Evolutionary conservation across 2,113 vertebrate genomes (phyloP).

Genomic region (Lepus timidus): DNA sequence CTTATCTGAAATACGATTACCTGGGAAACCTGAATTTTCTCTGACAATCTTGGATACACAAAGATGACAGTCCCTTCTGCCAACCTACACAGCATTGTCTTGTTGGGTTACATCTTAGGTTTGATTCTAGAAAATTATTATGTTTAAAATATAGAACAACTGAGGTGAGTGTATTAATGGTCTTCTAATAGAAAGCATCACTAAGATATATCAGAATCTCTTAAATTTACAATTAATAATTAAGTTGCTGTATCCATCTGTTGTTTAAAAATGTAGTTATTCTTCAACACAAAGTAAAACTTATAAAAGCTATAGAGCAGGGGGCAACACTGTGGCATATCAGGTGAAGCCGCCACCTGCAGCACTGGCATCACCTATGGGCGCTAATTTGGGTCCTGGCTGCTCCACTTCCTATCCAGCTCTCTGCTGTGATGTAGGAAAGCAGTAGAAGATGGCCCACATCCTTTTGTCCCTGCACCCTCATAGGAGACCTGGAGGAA

Average conservation of each 20-base stretch:
- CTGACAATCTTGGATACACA: neutral
- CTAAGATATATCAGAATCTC: neutral
- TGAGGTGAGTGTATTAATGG: neutral
- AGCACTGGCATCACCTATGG: too few relatives aligned
- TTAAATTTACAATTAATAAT: conserved; percentile 51
- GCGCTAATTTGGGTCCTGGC: too few relatives aligned
- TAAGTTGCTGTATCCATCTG: neutral
- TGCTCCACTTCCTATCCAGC: too few relatives aligned
- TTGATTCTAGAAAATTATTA: neutral
- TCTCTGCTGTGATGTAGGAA: too few relatives aligned
- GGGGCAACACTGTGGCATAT: too few relatives aligned
- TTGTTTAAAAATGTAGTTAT: conserved; percentile 39
- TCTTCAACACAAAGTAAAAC: neutral
- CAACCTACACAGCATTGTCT: neutral
- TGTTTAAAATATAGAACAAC: conserved; percentile 16
- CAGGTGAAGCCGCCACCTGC: too few relatives aligned
- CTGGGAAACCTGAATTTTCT: neutral
- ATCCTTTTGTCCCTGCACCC: too few relatives aligned
- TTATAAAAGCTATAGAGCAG: neutral
- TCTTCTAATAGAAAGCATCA: neutral
- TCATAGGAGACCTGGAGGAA: too few relatives aligned
- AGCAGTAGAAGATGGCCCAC: too few relatives aligned
- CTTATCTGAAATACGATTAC: conserved; percentile 22
- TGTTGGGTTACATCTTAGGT: neutral
- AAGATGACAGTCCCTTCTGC: neutral